Percentiles rank a stretch among this genome's conserved stretches.
Conservation (phyloP, 2,797 vertebrate species). For the Microhierax caerulescens region DNA sequence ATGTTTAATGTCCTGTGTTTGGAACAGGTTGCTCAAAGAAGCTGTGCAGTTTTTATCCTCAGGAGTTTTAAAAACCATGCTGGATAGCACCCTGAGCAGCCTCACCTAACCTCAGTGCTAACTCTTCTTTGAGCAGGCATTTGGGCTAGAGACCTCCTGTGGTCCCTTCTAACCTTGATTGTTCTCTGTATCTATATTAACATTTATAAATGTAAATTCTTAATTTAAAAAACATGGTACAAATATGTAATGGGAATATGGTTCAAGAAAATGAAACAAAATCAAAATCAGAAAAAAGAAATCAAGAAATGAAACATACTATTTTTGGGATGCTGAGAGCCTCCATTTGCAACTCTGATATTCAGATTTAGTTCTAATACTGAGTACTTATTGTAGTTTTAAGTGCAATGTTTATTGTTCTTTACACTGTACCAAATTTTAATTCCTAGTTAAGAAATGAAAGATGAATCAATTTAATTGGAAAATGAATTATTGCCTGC, state of each 20-base stretch:
- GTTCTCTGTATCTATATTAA: neutral
- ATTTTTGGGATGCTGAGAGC: neutral
- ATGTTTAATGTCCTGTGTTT: neutral
- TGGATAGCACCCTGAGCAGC: neutral
- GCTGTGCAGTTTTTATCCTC: neutral
- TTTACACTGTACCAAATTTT: neutral
- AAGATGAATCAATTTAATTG: neutral
- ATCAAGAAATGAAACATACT: neutral
- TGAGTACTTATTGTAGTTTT: neutral
- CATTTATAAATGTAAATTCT: neutral
- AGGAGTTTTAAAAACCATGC: neutral
- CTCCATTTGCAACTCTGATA: neutral
- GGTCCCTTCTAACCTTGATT: neutral
- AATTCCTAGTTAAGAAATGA: neutral
- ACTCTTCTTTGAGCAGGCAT: neutral
- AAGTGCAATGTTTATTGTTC: neutral
- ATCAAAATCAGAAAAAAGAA: no score
- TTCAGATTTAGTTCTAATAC: neutral
- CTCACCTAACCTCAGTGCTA: neutral
- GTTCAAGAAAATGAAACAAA: neutral
- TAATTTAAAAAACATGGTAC: neutral
- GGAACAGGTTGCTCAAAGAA: neutral
- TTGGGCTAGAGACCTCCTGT: neutral
- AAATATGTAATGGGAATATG: neutral
- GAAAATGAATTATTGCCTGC: neutral